Percentiles rank a stretch among this genome's conserved stretches.
Evolutionary conservation across 2,888 invertebrate genomes (phyloP).

Genomic region (Polydrusus cervinus): DNA sequence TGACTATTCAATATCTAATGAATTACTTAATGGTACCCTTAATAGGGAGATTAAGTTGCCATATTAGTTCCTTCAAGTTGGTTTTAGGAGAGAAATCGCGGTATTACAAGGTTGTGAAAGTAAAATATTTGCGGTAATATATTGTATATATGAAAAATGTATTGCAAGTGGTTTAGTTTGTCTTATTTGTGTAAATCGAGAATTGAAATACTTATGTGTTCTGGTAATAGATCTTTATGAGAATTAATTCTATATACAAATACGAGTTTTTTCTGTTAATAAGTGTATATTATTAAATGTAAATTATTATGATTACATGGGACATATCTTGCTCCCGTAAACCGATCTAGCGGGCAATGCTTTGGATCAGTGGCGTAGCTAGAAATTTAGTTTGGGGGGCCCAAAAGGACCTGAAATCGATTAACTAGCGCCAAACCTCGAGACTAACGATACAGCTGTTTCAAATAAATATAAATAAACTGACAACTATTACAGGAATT

Average conservation of each 20-base stretch:
- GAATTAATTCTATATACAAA: not conserved
- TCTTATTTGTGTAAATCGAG: constrained; percentile 13
- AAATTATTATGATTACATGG: not conserved
- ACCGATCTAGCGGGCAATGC: too few species aligned
- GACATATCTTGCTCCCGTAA: too few species aligned
- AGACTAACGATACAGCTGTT: too few species aligned
- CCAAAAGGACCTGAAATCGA: too few species aligned
- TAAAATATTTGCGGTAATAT: constrained; percentile 17
- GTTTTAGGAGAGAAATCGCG: constrained; percentile 23
- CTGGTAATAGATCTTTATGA: constrained; percentile 1
- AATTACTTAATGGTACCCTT: constrained; percentile 18
- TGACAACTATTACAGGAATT: too few species aligned
- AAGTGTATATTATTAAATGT: too few species aligned
- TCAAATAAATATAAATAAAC: too few species aligned
- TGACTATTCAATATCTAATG: not conserved
- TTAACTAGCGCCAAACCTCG: too few species aligned
- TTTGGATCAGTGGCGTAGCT: too few species aligned
- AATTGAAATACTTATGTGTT: not conserved
- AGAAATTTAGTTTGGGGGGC: too few species aligned
- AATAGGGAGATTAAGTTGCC: constrained; percentile 4
- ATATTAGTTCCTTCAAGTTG: not conserved
- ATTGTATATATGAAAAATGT: constrained; percentile 9
- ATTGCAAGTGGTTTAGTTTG: constrained; percentile 18
- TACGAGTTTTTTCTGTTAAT: not conserved
- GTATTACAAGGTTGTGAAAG: constrained; percentile 23